Evolutionary conservation across 2,113 vertebrate species (phyloP), one percentile per base, ranked within the genome.

Genomic region (Bubalus kerabau): DNA sequence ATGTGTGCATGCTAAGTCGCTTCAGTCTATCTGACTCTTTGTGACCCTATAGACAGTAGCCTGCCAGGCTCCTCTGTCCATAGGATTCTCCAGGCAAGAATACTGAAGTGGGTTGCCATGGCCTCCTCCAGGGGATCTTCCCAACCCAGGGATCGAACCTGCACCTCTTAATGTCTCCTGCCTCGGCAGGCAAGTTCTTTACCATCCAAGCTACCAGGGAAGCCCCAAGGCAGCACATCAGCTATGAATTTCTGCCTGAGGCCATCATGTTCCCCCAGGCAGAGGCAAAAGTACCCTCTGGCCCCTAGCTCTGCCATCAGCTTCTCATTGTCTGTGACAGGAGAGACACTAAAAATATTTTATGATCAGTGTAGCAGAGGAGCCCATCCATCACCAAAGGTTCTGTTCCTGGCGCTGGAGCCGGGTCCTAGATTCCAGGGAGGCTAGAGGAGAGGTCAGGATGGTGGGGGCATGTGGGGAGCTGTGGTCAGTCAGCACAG

Each of bases 1-100:
- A 0, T 17, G n/a, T 21, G 10, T 40, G 67, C 5, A 0, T 23
- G 67, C 67, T 40, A 40, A 40, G 67, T 40, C 19, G 2, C 67
- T 40, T 36, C n/a, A 40, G 36, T 36, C 23, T 57, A 23, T 57
- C n/a, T 6, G 19, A 21, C 64, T 71, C n/a, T 71, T 11, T 36
- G 19, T 71, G 67, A 71, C 67, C 19, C 19, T 40, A 6, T 11
- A 71, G n/a, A 71, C 67, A 23, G 67, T 11, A 71, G 21, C n/a
- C n/a, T 19, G 0, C n/a, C 19, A 71, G 67, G n/a, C 67, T 71
- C 67, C 67, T 71, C n/a, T 71, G 67, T 71, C 67, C n/a, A 23
- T 71, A 2, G n/a, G n/a, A 71, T 71, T 71, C n/a, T 40, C 67
- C 19, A 71, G 64, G 19, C 19, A 19, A n/a, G 32, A 67, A n/a